Conservation (phyloP, 2,888 invertebrate species). For the Ornithoptera priamus region DNA sequence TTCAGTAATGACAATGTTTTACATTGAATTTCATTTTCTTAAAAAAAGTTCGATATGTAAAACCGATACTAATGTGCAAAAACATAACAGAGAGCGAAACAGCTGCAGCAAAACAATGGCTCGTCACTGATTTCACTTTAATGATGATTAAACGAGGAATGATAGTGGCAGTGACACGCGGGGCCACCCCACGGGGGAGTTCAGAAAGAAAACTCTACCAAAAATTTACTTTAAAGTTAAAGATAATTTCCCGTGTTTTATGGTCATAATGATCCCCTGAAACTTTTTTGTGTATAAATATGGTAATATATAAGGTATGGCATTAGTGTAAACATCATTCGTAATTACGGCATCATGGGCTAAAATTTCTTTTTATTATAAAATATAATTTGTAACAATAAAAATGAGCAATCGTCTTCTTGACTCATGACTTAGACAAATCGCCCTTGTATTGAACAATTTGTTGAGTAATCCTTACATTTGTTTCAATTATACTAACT, state of each 20-base stretch:
- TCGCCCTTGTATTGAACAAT: conserved; percentile 77
- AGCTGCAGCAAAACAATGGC: conserved; percentile 64
- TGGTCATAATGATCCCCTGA: background rate
- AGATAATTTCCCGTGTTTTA: background rate
- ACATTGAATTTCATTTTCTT: background rate
- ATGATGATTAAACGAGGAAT: conserved; percentile 77
- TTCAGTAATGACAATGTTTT: too few species aligned
- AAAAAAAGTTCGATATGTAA: background rate
- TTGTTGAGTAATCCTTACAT: conserved; percentile 77
- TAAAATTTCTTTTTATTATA: conserved; percentile 7
- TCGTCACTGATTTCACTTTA: conserved; percentile 72
- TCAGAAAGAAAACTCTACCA: conserved; percentile 34
- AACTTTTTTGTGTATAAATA: background rate
- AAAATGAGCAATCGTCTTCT: conserved; percentile 44
- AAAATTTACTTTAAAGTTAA: conserved; percentile 14
- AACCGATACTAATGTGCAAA: conserved; percentile 42
- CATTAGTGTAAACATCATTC: background rate
- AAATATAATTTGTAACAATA: conserved; percentile 56
- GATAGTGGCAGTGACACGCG: conserved; percentile 66
- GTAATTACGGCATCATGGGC: background rate
- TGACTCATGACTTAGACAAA: conserved; percentile 71
- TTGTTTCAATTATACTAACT: conserved; percentile 76
- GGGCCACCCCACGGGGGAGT: conserved; percentile 32
- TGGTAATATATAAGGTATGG: background rate
- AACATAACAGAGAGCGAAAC: conserved; percentile 56